Percentiles rank a stretch among this genome's conserved stretches.
These are phyloP conservation scores for Eristalis pertinax DNA, from an alignment of 2,888 invertebrate species.

Conservation along the genomic window DNA sequence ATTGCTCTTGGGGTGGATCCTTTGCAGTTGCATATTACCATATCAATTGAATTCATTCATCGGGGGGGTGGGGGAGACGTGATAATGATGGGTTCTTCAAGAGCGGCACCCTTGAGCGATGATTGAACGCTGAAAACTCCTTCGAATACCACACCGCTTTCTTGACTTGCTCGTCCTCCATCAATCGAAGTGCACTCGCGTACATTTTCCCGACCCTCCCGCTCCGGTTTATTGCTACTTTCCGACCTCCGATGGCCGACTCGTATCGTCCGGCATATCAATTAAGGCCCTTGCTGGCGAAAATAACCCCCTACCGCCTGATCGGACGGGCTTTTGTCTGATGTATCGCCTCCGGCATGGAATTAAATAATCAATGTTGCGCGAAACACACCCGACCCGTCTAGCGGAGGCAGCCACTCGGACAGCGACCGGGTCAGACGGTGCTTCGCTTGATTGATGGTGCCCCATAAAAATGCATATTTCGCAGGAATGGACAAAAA, in stretches of 20 bases:
- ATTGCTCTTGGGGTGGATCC: too few relatives aligned
- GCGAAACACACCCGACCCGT: constrained; percentile 46
- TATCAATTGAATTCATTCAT: too few relatives aligned
- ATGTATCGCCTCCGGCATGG: constrained; percentile 46
- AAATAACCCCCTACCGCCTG: neutral
- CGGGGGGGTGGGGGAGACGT: too few relatives aligned
- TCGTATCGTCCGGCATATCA: constrained; percentile 55
- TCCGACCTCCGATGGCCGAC: neutral
- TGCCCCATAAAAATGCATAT: constrained; percentile 61
- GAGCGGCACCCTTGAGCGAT: too few relatives aligned
- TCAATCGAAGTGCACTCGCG: too few relatives aligned
- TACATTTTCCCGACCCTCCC: too few relatives aligned
- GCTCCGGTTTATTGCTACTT: constrained; percentile 40
- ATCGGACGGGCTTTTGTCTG: constrained; percentile 5
- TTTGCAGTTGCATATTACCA: too few relatives aligned
- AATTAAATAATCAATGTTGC: constrained; percentile 63
- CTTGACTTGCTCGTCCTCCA: too few relatives aligned
- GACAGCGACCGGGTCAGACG: neutral
- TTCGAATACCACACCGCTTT: too few relatives aligned
- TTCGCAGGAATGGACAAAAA: constrained; percentile 14
- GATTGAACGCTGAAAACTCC: too few relatives aligned
- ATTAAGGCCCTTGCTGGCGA: constrained; percentile 19
- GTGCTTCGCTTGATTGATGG: constrained; percentile 60
- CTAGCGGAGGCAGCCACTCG: constrained; percentile 17
- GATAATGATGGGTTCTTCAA: too few relatives aligned